Evolutionary conservation across 2,888 invertebrate species (phyloP), one percentile per base, ranked within the genome.

Genomic region (Dioctria rufipes): DNA sequence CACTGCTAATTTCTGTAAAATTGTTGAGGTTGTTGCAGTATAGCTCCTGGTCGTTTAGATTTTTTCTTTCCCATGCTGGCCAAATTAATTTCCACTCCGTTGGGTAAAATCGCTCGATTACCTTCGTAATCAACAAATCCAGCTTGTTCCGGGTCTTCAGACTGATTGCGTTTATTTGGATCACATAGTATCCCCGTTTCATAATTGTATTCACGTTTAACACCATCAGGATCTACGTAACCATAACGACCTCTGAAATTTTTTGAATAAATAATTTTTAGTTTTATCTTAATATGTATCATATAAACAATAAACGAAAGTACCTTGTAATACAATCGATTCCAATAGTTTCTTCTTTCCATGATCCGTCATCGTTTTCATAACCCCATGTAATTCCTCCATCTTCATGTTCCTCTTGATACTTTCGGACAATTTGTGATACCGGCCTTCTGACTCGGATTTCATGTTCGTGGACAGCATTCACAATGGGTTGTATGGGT

Each of bases 371-470:
- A 85, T 95, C 95, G 87, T 96, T 95, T 88, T 96, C 95, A 86
- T 94, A 96, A 71, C 96, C 96, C 96, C 96, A 96, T 0, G 94
- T 94, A 85, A 96, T 96, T 86, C 94, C 95, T 60, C 95, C 95
- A 80, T 89, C 89, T 66, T 88, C 88, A 86, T 95, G 95, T 87
- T 95, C 95, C 63, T 95, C 95, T 77, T 94, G 92, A 90, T 92
- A 96, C 86, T 93, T 93, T 79, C 92, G 90, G 83, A 92, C 89
- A 82, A 92, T 93, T 88, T 94, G 94, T 40, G 94, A 93, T 0
- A 94, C 94, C 0, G 94, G 94, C 84, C 93, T 94, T 87, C 91
- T 93, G 8, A 86, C 87, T 11, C 87, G 86, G 3, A 87, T 86
- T 58, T 85, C 85, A 86, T 86, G 84, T 89, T 86, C 25, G 4